Percentiles rank a stretch among this genome's conserved stretches.
phyloP scores from a whole-genome alignment of 2,113 vertebrate genomes.

The Tenrec ecaudatus region DNA sequence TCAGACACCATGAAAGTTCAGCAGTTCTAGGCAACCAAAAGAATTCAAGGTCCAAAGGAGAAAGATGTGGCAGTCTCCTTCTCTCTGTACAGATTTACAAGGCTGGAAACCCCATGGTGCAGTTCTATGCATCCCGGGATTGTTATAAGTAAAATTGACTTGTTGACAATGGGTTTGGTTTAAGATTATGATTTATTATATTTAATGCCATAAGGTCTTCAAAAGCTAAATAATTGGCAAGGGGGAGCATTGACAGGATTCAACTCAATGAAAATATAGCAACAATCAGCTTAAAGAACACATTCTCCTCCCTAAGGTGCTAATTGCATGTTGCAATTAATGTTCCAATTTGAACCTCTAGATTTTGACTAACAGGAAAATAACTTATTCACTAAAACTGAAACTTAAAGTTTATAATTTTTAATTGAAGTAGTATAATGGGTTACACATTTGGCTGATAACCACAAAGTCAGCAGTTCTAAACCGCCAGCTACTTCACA shows the following conservation, averaged over 20 bases:
- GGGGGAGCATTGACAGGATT: not conserved
- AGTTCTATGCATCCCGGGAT: not conserved
- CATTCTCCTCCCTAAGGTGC: constrained; percentile 18
- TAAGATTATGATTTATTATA: constrained; percentile 7
- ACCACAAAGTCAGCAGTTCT: no score
- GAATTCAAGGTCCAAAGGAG: no score
- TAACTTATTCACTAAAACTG: constrained; percentile 72
- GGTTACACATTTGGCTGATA: constrained; percentile 16
- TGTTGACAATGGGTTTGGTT: not conserved
- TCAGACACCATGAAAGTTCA: not conserved
- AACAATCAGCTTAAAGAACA: constrained; percentile 41
- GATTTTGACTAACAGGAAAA: constrained; percentile 72
- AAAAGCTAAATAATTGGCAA: not conserved
- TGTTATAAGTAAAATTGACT: not conserved
- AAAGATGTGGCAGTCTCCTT: no score
- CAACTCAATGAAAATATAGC: not conserved
- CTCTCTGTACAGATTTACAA: no score
- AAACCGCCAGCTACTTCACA: no score
- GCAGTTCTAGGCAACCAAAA: no score
- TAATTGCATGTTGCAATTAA: constrained; percentile 76
- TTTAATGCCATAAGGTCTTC: not conserved
- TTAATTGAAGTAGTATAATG: not conserved
- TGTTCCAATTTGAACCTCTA: constrained; percentile 62
- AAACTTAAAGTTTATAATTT: not conserved
- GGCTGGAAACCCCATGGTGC: not conserved